Evolutionary conservation across 2,797 vertebrate genomes (phyloP).

Genomic region (Miichthys miiuy): DNA sequence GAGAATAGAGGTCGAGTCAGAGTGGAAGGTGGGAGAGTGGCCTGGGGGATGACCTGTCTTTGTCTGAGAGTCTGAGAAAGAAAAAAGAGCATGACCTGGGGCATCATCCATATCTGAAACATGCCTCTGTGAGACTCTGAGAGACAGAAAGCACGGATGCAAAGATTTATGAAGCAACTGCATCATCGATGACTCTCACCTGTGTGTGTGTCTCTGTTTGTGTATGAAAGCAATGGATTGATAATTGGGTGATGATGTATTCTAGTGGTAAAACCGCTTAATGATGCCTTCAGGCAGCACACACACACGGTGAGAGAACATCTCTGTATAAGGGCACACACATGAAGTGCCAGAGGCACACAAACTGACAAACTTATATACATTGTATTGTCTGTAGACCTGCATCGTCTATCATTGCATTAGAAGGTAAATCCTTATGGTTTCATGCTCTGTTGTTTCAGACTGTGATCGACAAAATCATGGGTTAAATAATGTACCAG

Average conservation of each 20-base stretch:
- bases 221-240: background rate
- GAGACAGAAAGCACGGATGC: background rate
- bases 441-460: background rate
- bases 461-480: background rate
- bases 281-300: constrained; percentile 21
- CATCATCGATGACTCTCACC: background rate
- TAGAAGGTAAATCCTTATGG: background rate
- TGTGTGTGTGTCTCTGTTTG: background rate
- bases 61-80: constrained; percentile 16
- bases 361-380: background rate
- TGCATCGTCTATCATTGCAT: background rate
- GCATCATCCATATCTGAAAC: constrained; percentile 7
- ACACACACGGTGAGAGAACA: constrained; percentile 10
- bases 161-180: background rate
- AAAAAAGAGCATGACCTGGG: constrained; percentile 16
- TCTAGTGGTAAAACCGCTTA: constrained; percentile 21
- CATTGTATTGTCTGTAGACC: background rate
- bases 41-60: constrained; percentile 31
- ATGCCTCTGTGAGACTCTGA: background rate
- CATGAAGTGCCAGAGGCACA: background rate
- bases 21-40: constrained; percentile 13
- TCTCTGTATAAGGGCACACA: background rate
- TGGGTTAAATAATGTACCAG: background rate
- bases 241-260: constrained; percentile 25
- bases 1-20: constrained; percentile 17